Evolutionary conservation across 1,140 invertebrate species (phyloP), one percentile per base, ranked within the genome.

Genomic region (Cecropterus lyciades): DNA sequence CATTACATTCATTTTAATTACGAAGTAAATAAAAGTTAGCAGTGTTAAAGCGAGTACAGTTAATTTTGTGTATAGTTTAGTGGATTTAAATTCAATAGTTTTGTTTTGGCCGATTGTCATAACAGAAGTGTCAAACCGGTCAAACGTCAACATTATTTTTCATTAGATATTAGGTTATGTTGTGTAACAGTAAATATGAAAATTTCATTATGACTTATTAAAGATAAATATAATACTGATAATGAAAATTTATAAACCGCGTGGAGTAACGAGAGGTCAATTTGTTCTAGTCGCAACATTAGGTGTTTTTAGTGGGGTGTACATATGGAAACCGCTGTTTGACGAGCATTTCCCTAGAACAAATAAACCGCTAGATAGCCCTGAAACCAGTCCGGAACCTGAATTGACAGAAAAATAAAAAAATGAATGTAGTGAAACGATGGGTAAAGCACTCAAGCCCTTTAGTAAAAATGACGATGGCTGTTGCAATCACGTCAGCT

Each of bases 271-370:
- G 27, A 89, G 64, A 72, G 74, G 79, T 24, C 88, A 93, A 79
- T 67, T 93, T 60, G 72, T 79, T 53, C 67, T 93, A 45, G 83
- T 83, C 6, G 80, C 87, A 48, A 62, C 89, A 49, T 49, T 93
- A 51, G 92, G 92, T n/a, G 75, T 93, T 57, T 71, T 92, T 52
- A 72, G 90, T 48, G 92, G 92, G 24, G 45, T 92, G 27, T 93
- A 93, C 70, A 89, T 93, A 67, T 93, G 92, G 92, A 84, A 75
- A 70, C 92, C 92, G 1, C 40, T 93, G 8, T 82, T 93, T 69
- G 75, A 80, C 51, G 77, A 89, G 13, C 63, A 77, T 65, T 82
- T 64, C 69, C 65, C 69, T 42, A 64, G 69, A 72, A 75, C 75
- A 59, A 57, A 72, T 53, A 67, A 75, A 70, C 43, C 56, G 16